Evolutionary conservation across 1,140 invertebrate species (phyloP).

Genomic region (Drosophila mauritiana): DNA sequence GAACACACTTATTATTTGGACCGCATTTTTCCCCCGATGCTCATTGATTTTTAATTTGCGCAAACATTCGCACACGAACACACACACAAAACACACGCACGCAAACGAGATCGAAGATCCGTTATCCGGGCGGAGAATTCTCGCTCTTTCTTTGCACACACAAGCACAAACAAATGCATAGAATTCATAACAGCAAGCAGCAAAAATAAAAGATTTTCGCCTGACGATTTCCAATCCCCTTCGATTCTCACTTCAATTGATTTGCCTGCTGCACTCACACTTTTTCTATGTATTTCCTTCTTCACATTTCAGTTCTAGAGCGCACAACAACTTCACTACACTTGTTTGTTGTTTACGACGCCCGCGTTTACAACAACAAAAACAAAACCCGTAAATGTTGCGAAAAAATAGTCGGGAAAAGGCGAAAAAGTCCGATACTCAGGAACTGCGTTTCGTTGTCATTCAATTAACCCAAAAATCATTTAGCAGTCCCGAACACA

Average conservation of each 20-base stretch:
- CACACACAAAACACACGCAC: conserved; percentile 1
- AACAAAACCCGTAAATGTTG: conserved; percentile 24
- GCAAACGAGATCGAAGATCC: conserved; percentile 39
- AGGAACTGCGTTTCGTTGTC: conserved; percentile 1
- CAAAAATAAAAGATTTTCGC: conserved; percentile 25
- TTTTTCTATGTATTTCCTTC: conserved; percentile 22
- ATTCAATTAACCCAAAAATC: conserved; percentile 3
- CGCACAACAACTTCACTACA: conserved; percentile 23
- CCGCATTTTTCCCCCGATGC: conserved; percentile 1
- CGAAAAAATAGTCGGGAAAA: conserved; percentile 40
- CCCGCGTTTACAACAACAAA: conserved; percentile 60
- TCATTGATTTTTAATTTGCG: conserved; percentile 44
- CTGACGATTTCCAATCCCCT: conserved; percentile 41
- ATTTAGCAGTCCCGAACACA: conserved; percentile 5
- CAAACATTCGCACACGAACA: conserved; percentile 3
- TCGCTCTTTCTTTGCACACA: conserved; percentile 16
- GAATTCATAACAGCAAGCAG: conserved; percentile 30
- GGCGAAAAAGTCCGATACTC: conserved; percentile 40
- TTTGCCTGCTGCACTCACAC: conserved; percentile 32
- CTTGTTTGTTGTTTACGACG: conserved; percentile 61
- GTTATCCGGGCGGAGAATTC: conserved; percentile 22
- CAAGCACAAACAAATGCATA: conserved; percentile 9
- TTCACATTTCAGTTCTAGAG: conserved; percentile 33
- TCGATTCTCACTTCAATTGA: conserved; percentile 33
- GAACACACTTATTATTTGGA: conserved; percentile 6